phyloP scores from a whole-genome alignment of 2,113 vertebrate species.

The Gallinago jamesoni region DNA sequence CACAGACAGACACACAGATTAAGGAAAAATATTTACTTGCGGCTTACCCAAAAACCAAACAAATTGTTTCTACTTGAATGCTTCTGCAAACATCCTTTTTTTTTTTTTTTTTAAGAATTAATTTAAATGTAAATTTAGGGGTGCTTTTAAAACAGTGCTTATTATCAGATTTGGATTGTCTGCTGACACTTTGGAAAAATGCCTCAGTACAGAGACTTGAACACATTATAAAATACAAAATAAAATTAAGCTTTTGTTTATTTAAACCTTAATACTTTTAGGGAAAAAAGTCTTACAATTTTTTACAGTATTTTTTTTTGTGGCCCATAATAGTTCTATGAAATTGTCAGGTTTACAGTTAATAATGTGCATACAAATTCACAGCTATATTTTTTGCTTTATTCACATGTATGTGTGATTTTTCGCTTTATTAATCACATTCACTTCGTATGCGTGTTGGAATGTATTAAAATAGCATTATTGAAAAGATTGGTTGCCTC shows the following conservation, averaged over 20 bases:
- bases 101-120: not conserved
- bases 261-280: not conserved
- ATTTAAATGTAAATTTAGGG: slow-evolving; percentile 67
- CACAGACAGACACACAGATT: slow-evolving; percentile 61
- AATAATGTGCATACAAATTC: not conserved
- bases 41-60: slow-evolving; percentile 54
- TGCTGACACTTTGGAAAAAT: slow-evolving; percentile 1
- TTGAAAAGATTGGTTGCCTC: not conserved
- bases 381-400: not conserved
- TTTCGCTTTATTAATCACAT: not conserved
- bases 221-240: not conserved
- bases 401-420: not conserved
- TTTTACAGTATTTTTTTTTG: not conserved
- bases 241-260: slow-evolving; percentile 5
- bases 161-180: slow-evolving; percentile 57
- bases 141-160: slow-evolving; percentile 18
- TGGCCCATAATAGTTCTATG: not conserved
- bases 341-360: not conserved
- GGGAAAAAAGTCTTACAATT: not conserved
- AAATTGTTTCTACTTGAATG: slow-evolving; percentile 67
- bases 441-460: not conserved
- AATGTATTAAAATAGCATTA: not conserved
- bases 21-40: slow-evolving; percentile 70
- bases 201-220: not conserved
- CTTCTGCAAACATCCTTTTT: slow-evolving; percentile 19